These are phyloP conservation scores for Halcyon chelicuti DNA, from an alignment of 2,797 vertebrate genomes.

Conservation along the genomic window DNA sequence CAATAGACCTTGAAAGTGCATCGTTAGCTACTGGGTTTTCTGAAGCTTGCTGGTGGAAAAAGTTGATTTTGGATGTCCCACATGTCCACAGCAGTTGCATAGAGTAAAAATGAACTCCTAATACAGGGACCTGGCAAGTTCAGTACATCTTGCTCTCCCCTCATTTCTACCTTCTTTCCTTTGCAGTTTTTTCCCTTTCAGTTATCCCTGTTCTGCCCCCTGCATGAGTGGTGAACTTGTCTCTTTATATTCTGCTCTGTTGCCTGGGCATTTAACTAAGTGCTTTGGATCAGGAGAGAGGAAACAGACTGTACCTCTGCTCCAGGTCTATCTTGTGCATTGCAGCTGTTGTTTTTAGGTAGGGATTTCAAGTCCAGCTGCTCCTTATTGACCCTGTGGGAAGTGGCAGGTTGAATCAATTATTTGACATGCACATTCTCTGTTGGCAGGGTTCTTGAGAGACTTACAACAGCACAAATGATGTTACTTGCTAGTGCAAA, in stretches of 20 bases:
- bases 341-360: conserved; percentile 54
- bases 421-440: conserved; percentile 3
- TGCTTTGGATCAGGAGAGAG: background rate
- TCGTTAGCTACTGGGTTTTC: background rate
- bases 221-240: background rate
- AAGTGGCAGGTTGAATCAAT: conserved; percentile 52
- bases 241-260: background rate
- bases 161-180: background rate
- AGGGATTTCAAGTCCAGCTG: conserved; percentile 57
- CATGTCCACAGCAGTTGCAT: background rate
- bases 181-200: background rate
- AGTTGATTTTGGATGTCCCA: background rate
- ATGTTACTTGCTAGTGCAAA: conserved; percentile 23
- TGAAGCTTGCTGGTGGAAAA: background rate
- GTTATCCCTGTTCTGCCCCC: background rate
- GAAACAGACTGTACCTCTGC: background rate
- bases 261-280: background rate
- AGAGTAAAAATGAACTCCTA: background rate
- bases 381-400: conserved; percentile 34
- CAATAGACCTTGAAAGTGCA: background rate
- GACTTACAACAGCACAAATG: conserved; percentile 28
- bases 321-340: background rate
- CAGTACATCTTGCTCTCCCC: background rate
- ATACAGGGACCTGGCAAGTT: background rate
- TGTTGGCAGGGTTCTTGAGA: conserved; percentile 28